Percentiles rank a stretch among this genome's conserved stretches.
phyloP scores from a whole-genome alignment of 2,888 invertebrate genomes.

The Sycophila texana region DNA sequence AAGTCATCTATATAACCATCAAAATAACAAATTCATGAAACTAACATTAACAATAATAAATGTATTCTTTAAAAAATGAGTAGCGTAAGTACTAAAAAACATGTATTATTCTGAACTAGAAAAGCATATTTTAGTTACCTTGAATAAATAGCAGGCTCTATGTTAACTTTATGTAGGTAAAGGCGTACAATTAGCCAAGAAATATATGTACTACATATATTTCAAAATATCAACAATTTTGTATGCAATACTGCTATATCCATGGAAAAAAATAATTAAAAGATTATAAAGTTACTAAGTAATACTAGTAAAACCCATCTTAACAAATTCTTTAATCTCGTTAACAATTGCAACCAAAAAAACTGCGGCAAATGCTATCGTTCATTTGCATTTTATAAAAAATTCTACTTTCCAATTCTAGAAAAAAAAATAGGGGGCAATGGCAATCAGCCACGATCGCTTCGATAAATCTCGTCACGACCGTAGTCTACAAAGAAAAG shows the following conservation, averaged over 20 bases:
- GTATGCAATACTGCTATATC: not conserved
- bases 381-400: too few relatives aligned
- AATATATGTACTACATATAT: slow-evolving; percentile 22
- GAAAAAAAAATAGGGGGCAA: slow-evolving; percentile 21
- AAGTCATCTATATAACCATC: too few relatives aligned
- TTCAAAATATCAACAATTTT: slow-evolving; percentile 24
- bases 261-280: slow-evolving; percentile 6
- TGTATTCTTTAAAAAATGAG: too few relatives aligned
- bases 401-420: slow-evolving; percentile 4
- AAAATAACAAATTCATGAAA: too few relatives aligned
- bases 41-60: too few relatives aligned
- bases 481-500: not conserved
- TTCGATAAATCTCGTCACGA: slow-evolving; percentile 1
- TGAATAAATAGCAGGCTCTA: slow-evolving; percentile 34
- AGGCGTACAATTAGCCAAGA: slow-evolving; percentile 8
- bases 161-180: slow-evolving; percentile 2
- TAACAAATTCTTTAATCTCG: slow-evolving; percentile 6
- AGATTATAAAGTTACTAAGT: not conserved
- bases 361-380: not conserved
- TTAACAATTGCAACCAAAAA: slow-evolving; percentile 13
- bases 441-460: not conserved
- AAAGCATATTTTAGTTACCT: slow-evolving; percentile 18
- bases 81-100: not conserved
- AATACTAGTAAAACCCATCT: not conserved
- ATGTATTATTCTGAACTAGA: slow-evolving; percentile 2